Percentiles rank a stretch among this genome's conserved stretches.
Conservation (phyloP, 1,140 invertebrate species). For the Brachystomella parvula region DNA sequence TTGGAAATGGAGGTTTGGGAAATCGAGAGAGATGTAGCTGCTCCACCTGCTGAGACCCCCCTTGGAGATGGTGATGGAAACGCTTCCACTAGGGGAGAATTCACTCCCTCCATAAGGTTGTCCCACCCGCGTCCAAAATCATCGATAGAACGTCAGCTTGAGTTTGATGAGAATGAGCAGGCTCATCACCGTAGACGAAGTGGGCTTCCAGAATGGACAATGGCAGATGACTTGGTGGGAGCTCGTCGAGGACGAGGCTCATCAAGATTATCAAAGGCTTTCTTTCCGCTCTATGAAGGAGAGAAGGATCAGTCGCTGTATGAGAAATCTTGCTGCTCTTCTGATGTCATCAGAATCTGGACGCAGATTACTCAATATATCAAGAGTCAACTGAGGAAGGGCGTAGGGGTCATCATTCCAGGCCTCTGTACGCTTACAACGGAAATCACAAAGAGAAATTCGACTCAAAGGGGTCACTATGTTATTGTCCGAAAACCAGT, state of each 20-base stretch:
- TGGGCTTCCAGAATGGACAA: not conserved
- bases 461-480: not conserved
- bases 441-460: not conserved
- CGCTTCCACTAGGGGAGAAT: too few relatives aligned
- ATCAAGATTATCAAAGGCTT: not conserved
- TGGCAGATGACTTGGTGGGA: not conserved
- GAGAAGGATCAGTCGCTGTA: not conserved
- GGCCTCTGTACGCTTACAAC: constrained; percentile 6
- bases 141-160: not conserved
- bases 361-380: not conserved
- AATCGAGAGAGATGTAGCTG: not conserved
- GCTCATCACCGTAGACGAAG: not conserved
- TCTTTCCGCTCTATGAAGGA: constrained; percentile 1
- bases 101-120: not conserved
- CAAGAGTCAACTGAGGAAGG: not conserved
- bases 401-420: not conserved
- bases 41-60: too few relatives aligned
- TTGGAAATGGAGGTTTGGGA: not conserved
- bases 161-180: not conserved
- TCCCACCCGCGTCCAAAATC: not conserved
- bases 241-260: not conserved
- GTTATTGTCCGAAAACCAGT: not conserved
- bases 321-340: not conserved
- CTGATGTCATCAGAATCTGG: constrained; percentile 5
- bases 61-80: too few relatives aligned